Conservation (phyloP, 2,888 invertebrate genomes). For the Lycaena phlaeas region DNA sequence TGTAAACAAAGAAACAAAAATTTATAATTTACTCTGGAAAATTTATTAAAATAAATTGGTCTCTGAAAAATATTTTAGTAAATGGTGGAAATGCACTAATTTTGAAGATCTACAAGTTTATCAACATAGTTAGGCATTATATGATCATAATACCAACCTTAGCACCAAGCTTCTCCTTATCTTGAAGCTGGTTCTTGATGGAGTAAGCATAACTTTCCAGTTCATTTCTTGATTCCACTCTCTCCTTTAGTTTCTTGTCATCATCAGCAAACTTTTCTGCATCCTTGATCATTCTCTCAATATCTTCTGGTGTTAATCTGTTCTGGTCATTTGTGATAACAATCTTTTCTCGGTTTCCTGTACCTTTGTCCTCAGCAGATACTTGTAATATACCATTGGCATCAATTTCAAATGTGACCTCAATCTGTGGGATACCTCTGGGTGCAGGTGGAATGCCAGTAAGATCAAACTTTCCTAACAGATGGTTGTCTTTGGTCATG, state of each 20-base stretch:
- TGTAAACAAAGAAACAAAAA: constrained; percentile 18
- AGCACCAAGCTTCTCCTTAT: constrained; percentile 97
- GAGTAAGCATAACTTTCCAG: constrained; percentile 98
- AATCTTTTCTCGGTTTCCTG: constrained; percentile 98
- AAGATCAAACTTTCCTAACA: constrained; percentile 97
- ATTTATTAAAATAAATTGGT: no score
- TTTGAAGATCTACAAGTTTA: constrained; percentile 2
- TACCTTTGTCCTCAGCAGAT: constrained; percentile 99
- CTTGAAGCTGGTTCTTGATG: constrained; percentile 95
- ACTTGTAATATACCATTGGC: constrained; percentile 96
- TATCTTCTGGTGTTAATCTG: constrained; percentile 96
- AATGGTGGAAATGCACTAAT: no score
- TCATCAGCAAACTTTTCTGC: constrained; percentile 99
- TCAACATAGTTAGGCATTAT: no score
- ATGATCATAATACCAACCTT: constrained; percentile 68
- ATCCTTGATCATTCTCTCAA: constrained; percentile 99
- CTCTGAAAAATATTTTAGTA: no score
- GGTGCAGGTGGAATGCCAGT: constrained; percentile 97
- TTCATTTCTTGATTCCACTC: constrained; percentile 96
- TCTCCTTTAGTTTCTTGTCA: constrained; percentile 96
- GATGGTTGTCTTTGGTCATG: constrained; percentile 99
- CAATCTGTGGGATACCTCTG: constrained; percentile 93
- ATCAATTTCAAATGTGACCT: constrained; percentile 95
- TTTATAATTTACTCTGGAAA: neutral
- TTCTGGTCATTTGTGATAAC: constrained; percentile 99